Base-by-base conservation (phyloP, 2,797 vertebrate genomes). In the Pampus argenteus region DNA sequence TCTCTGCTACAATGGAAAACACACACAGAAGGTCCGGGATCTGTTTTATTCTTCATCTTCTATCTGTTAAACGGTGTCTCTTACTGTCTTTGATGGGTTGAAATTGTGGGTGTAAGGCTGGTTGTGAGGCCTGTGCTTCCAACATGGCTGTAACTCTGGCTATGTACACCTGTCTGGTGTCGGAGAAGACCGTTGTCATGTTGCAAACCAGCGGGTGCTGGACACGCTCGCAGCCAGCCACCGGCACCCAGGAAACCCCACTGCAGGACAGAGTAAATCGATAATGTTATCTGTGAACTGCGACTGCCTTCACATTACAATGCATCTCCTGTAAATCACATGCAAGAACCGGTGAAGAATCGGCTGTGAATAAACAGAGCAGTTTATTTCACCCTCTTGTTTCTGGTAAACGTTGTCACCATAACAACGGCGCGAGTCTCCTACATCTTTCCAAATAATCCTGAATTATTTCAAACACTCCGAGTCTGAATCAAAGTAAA, bases 161-260 rank as follows among this genome's bases (percentile, higher is more conserved):
- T 0, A 26, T 3, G 76, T 89, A 89, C 3, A 0, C 0, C 26
- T 31, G 0, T 0, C 0, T 0, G 0, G 0, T 58, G 17, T 77
- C 0, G 0, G 38, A 2, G 47, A 90, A 76, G 4, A 36, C 76
- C 22, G 28, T 6, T 0, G 88, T 90, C 55, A 93, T 38, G 67
- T 90, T 47, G 58, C 92, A 93, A 2, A 54, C 17, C 82, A 87
- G 77, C 0, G 81, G 90, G 3, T 44, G 10, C 44, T 50, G 50
- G 51, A 93, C 69, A 3, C 0, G 18, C 52, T 85, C 1, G 28
- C 92, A 93, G 50, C 70, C 72, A 2, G 22, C 3, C 25, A 88
- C 89, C 0, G 63, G 44, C 3, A 2, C 0, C 78, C 51, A 82
- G 20, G 25, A 28, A 0, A 2, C 2, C 2, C 6, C 58, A 22